These are phyloP conservation scores for Rallus crepitans DNA, from an alignment of 2,797 vertebrate genomes.

Conservation along the genomic window DNA sequence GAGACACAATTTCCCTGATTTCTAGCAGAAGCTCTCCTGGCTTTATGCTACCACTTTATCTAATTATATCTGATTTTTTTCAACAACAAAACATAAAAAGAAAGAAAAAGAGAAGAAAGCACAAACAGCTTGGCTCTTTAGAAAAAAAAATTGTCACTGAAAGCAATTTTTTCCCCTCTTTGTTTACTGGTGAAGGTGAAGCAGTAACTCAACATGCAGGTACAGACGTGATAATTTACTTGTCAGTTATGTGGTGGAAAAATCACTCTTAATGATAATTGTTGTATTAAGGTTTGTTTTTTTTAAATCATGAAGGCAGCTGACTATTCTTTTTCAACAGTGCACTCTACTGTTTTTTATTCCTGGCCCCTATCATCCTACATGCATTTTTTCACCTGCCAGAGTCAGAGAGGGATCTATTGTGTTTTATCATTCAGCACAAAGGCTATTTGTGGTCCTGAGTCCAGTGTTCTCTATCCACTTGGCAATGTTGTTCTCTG, in stretches of 20 bases:
- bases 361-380: background rate
- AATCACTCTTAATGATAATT: slow-evolving; percentile 71
- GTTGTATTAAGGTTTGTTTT: slow-evolving; percentile 28
- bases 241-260: slow-evolving; percentile 58
- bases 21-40: slow-evolving; percentile 6
- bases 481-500: background rate
- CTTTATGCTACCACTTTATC: slow-evolving; percentile 11
- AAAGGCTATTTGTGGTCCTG: background rate
- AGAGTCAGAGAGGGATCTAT: background rate
- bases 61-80: slow-evolving; percentile 55
- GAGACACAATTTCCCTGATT: slow-evolving; percentile 22
- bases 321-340: slow-evolving; percentile 41
- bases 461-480: background rate
- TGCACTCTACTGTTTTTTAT: slow-evolving; percentile 46
- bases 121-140: slow-evolving; percentile 32
- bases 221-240: slow-evolving; percentile 70
- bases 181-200: slow-evolving; percentile 65
- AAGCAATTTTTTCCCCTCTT: slow-evolving; percentile 53
- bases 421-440: slow-evolving; percentile 13
- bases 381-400: background rate
- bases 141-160: slow-evolving; percentile 22
- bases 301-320: background rate
- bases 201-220: slow-evolving; percentile 69
- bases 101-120: slow-evolving; percentile 41
- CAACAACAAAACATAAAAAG: background rate